Conservation (phyloP, 1,140 invertebrate species). For the Lanistes nyassanus region DNA sequence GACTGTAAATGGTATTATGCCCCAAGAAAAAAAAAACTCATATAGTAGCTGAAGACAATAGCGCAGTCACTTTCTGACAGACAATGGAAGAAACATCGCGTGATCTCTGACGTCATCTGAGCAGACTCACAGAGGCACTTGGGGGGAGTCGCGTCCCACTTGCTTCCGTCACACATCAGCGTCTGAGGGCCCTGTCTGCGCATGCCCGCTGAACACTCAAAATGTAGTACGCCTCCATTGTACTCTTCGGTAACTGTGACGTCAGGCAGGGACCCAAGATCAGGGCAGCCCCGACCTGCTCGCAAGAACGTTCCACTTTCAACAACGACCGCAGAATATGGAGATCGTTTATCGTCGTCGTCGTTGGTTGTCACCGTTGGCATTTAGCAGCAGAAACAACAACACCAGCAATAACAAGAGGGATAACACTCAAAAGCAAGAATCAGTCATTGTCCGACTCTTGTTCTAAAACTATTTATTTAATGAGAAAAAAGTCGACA, state of each 20-base stretch:
- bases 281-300: conserved; percentile 27
- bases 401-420: too few species aligned
- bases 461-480: too few species aligned
- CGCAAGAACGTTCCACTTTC: background rate
- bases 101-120: background rate
- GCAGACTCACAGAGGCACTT: conserved; percentile 23
- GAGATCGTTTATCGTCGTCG: background rate
- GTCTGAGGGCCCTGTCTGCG: conserved; percentile 30
- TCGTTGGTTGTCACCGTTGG: background rate
- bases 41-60: too few species aligned
- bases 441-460: too few species aligned
- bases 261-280: conserved; percentile 3
- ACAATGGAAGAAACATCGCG: too few species aligned
- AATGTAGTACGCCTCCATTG: conserved; percentile 33
- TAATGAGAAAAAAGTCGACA: too few species aligned
- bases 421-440: too few species aligned
- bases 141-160: conserved; percentile 28
- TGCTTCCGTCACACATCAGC: conserved; percentile 30
- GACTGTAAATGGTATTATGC: too few species aligned
- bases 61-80: too few species aligned
- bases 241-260: conserved; percentile 20
- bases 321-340: background rate
- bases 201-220: conserved; percentile 28
- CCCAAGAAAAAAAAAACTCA: too few species aligned
- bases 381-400: too few species aligned